phyloP scores from a whole-genome alignment of 2,888 invertebrate species.

The Torymus auratus region DNA sequence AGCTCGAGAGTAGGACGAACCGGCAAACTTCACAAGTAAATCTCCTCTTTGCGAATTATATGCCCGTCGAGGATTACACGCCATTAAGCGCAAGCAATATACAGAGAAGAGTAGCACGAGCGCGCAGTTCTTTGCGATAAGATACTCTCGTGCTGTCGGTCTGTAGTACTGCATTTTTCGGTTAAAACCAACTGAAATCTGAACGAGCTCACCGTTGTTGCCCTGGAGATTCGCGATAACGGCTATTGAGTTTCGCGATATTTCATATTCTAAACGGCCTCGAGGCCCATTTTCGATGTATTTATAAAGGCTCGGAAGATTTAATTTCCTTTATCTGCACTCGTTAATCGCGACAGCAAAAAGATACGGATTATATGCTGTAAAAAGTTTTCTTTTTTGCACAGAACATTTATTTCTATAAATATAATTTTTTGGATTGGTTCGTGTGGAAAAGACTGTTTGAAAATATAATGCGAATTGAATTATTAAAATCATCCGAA shows the following conservation, averaged over 20 bases:
- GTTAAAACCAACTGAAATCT: constrained; percentile 26
- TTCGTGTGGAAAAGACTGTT: no score
- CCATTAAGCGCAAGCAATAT: constrained; percentile 64
- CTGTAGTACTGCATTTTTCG: constrained; percentile 3
- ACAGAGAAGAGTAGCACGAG: constrained; percentile 37
- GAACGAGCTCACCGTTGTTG: not conserved
- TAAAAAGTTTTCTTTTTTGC: no score
- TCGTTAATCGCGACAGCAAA: not conserved
- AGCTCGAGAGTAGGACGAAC: constrained; percentile 24
- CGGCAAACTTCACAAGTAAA: constrained; percentile 65
- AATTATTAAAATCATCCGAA: no score
- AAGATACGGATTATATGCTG: not conserved
- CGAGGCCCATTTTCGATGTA: not conserved
- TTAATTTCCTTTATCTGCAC: no score
- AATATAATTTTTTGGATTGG: not conserved
- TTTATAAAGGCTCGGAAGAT: not conserved
- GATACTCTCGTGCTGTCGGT: not conserved
- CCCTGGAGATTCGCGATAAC: not conserved
- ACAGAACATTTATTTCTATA: not conserved
- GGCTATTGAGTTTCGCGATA: constrained; percentile 16
- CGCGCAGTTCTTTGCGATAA: constrained; percentile 50
- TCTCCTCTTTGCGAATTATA: constrained; percentile 62
- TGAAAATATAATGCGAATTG: no score
- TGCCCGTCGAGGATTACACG: constrained; percentile 62
- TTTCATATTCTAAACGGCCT: not conserved